These are phyloP conservation scores for Cyprinodon variegatus DNA, from an alignment of 2,113 vertebrate genomes.

Conservation along the genomic window DNA sequence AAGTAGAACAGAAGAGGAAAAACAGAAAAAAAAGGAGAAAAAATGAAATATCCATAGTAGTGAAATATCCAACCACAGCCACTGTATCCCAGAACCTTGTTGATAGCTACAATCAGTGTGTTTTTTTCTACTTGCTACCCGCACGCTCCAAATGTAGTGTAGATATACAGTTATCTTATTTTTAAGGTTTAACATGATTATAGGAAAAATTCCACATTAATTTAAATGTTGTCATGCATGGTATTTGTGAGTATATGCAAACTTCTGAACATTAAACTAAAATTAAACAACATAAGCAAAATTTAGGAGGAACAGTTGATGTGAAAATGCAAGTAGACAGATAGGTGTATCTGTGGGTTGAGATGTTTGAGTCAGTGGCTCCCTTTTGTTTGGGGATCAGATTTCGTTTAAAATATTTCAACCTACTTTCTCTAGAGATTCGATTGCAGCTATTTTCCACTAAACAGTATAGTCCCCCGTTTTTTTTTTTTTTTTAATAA, in stretches of 20 bases:
- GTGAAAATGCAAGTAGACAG: constrained; percentile 19
- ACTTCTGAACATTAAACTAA: constrained; percentile 26
- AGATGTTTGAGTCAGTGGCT: constrained; percentile 31
- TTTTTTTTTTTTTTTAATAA: background rate
- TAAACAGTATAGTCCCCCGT: background rate
- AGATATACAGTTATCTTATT: background rate
- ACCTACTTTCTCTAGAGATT: constrained; percentile 8
- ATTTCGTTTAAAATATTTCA: background rate
- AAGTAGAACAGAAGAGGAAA: too few relatives aligned
- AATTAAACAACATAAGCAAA: constrained; percentile 19
- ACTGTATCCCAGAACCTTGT: too few relatives aligned
- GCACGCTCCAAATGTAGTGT: background rate
- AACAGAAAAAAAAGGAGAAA: too few relatives aligned
- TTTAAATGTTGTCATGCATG: background rate
- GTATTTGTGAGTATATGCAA: background rate
- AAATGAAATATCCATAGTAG: too few relatives aligned
- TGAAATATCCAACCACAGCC: too few relatives aligned
- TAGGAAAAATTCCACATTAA: background rate
- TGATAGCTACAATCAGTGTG: too few relatives aligned
- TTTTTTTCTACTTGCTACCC: too few relatives aligned
- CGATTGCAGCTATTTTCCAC: background rate
- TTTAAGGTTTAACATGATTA: background rate
- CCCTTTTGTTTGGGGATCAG: constrained; percentile 33
- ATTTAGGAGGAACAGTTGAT: constrained; percentile 20
- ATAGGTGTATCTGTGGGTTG: constrained; percentile 49